phyloP scores from a whole-genome alignment of 1,140 invertebrate species.

The Seison nebaliae region DNA sequence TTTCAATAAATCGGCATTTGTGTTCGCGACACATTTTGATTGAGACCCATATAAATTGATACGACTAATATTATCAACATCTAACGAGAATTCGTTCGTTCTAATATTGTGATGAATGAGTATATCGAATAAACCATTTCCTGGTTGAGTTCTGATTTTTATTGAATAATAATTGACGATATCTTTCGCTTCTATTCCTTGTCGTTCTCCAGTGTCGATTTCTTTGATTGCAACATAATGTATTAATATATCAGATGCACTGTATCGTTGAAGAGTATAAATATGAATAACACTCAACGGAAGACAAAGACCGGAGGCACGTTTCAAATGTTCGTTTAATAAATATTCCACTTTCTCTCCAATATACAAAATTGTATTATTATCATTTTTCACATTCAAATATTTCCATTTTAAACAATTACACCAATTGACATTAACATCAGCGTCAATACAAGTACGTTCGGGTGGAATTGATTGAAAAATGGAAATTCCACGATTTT shows the following conservation, averaged over 20 bases:
- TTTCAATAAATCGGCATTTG: neutral
- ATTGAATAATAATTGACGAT: constrained; percentile 41
- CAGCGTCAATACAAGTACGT: constrained; percentile 52
- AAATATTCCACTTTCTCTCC: constrained; percentile 34
- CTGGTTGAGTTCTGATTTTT: constrained; percentile 44
- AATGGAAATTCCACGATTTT: constrained; percentile 28
- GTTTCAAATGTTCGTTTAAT: constrained; percentile 38
- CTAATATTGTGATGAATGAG: constrained; percentile 38
- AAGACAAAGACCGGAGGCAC: constrained; percentile 37
- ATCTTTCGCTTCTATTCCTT: neutral
- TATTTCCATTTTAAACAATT: constrained; percentile 54
- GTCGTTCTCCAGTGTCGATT: constrained; percentile 23
- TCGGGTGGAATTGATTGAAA: constrained; percentile 34
- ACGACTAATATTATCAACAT: constrained; percentile 48
- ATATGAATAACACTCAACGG: constrained; percentile 34
- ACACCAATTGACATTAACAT: constrained; percentile 73
- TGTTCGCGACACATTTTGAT: neutral
- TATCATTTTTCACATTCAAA: constrained; percentile 25
- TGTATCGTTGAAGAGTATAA: constrained; percentile 39
- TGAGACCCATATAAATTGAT: constrained; percentile 48
- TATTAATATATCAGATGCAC: constrained; percentile 39
- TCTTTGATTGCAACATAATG: constrained; percentile 45
- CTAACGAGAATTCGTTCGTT: constrained; percentile 36
- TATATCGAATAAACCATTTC: constrained; percentile 44
- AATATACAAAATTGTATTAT: constrained; percentile 26